These are phyloP conservation scores for Himalopsyche tibetana DNA, from an alignment of 2,888 invertebrate genomes.

Conservation along the genomic window DNA sequence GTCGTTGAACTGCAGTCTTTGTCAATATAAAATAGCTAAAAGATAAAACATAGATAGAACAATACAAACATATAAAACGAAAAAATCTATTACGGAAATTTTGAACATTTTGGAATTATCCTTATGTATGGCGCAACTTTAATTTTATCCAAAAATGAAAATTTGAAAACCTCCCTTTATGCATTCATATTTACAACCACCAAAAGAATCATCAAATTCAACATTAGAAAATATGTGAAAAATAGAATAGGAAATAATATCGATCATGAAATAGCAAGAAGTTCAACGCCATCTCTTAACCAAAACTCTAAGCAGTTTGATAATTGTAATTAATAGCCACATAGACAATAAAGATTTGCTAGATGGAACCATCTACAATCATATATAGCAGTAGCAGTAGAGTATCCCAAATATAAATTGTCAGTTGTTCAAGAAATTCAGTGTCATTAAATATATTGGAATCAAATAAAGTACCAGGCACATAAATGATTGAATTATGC, in stretches of 20 bases:
- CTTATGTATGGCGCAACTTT: constrained; percentile 64
- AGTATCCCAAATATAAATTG: too few species aligned
- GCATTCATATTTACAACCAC: constrained; percentile 48
- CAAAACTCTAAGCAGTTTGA: too few species aligned
- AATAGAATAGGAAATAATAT: background rate
- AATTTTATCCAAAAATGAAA: constrained; percentile 50
- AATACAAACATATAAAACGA: constrained; percentile 11
- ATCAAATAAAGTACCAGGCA: too few species aligned
- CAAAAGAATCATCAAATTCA: constrained; percentile 49
- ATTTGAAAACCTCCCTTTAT: constrained; percentile 47
- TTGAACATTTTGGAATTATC: constrained; percentile 49
- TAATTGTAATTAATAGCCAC: too few species aligned
- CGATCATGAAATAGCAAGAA: background rate
- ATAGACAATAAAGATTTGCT: too few species aligned
- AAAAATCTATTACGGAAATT: constrained; percentile 45
- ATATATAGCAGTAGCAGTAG: too few species aligned
- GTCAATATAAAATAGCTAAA: constrained; percentile 47
- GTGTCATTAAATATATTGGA: too few species aligned
- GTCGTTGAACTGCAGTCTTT: constrained; percentile 60
- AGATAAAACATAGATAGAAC: constrained; percentile 38
- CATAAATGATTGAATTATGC: too few species aligned
- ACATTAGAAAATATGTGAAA: background rate
- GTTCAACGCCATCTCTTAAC: too few species aligned
- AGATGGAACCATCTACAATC: too few species aligned
- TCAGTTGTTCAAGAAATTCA: too few species aligned